Percentiles rank a stretch among this genome's conserved stretches.
Conservation (phyloP, 2,113 vertebrate species). For the Pterocles orientalis region DNA sequence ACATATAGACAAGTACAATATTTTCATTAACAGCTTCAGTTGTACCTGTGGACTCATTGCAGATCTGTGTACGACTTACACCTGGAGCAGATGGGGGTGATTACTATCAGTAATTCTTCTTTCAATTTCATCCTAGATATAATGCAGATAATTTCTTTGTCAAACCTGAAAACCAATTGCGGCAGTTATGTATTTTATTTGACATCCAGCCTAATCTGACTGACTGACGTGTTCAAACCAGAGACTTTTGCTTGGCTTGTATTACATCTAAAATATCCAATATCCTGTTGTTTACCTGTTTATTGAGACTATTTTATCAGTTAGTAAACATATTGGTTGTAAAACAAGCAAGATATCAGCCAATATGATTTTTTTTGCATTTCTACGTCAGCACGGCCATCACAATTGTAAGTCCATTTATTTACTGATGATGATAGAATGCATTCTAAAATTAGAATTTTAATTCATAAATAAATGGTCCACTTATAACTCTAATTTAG, state of each 20-base stretch:
- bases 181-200: background rate
- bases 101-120: background rate
- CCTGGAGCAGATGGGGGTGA: background rate
- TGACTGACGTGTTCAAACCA: conserved; percentile 18
- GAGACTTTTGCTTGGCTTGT: background rate
- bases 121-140: background rate
- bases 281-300: background rate
- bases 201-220: background rate
- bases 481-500: background rate
- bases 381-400: conserved; percentile 20
- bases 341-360: conserved; percentile 41
- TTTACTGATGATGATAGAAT: background rate
- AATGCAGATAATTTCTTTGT: conserved; percentile 1
- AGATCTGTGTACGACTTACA: background rate
- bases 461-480: background rate
- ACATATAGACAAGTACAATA: background rate
- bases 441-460: background rate
- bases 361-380: conserved; percentile 14
- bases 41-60: background rate
- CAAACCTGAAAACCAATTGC: background rate
- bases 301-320: conserved; percentile 31
- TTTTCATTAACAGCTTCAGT: background rate
- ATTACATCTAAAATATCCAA: background rate
- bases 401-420: conserved; percentile 25
- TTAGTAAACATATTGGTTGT: conserved; percentile 44